A percentile compares a stretch with the other conserved stretches of the same genome.
Evolutionary conservation across 2,113 vertebrate species (phyloP).

Genomic region (Sinocyclocheilus anshuiensis): DNA sequence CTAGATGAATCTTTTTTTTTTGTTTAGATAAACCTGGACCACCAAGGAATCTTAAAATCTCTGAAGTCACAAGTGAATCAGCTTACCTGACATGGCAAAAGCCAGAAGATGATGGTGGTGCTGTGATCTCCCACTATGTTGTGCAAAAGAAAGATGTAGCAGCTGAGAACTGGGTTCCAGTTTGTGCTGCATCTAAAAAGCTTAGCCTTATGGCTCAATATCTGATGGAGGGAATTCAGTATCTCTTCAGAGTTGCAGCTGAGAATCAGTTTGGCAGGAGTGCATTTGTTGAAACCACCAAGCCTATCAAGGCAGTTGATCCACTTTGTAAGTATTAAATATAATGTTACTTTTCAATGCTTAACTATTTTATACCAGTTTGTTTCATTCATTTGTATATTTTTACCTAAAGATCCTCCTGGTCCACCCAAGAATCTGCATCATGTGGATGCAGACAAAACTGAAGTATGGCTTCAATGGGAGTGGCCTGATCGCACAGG

Average conservation of each 20-base stretch:
- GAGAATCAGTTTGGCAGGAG: conserved; percentile 97
- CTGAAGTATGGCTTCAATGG: conserved; percentile 94
- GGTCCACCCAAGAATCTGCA: conserved; percentile 96
- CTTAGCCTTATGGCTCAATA: conserved; percentile 90
- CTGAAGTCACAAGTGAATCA: conserved; percentile 94
- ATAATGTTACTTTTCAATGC: conserved; percentile 36
- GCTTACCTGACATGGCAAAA: conserved; percentile 94
- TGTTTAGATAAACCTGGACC: conserved; percentile 92
- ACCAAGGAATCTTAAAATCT: conserved; percentile 86
- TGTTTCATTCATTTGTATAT: background rate
- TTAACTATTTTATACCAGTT: background rate
- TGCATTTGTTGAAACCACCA: conserved; percentile 81
- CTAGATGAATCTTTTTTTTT: conserved; percentile 35
- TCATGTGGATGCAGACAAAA: conserved; percentile 94
- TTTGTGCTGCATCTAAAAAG: conserved; percentile 92
- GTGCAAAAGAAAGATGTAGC: conserved; percentile 95
- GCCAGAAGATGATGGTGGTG: conserved; percentile 92
- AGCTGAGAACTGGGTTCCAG: conserved; percentile 85
- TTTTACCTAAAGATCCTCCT: conserved; percentile 84
- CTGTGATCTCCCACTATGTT: conserved; percentile 94
- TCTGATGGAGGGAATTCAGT: conserved; percentile 93
- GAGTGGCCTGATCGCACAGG: conserved; percentile 94
- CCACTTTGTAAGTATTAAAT: conserved; percentile 87
- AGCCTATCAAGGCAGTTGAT: conserved; percentile 92
- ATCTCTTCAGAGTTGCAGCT: conserved; percentile 94